These are phyloP conservation scores for Choloepus didactylus DNA, from an alignment of 2,797 vertebrate species.

Conservation along the genomic window DNA sequence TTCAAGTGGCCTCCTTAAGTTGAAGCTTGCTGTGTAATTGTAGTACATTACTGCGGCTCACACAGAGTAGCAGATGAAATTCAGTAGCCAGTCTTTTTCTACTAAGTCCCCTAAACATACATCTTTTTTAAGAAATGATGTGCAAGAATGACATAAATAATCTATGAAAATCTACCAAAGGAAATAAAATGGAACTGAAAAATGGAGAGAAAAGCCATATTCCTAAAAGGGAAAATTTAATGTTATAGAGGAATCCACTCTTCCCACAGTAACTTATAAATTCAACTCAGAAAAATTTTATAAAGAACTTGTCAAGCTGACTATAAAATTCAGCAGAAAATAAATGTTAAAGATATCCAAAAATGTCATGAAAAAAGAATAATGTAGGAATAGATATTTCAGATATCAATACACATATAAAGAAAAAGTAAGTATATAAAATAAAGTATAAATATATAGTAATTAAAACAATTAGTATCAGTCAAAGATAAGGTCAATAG, in stretches of 20 bases:
- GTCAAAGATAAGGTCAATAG: neutral
- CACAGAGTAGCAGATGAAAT: neutral
- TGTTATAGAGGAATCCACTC: neutral
- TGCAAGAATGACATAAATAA: neutral
- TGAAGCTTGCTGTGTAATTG: neutral
- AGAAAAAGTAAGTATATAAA: neutral
- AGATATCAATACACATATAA: neutral
- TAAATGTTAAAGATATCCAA: neutral
- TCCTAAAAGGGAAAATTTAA: neutral
- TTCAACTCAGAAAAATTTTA: neutral
- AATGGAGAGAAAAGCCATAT: neutral
- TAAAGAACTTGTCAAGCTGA: slow-evolving; percentile 17
- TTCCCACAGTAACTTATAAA: neutral
- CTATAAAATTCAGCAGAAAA: neutral
- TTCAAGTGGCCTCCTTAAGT: neutral
- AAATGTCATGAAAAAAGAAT: neutral
- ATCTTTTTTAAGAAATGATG: neutral
- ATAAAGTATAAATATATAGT: neutral
- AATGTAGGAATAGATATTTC: neutral
- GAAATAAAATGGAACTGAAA: neutral
- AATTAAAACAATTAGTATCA: neutral
- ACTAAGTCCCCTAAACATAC: neutral
- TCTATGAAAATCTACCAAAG: neutral
- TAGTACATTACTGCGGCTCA: neutral
- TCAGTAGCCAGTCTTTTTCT: neutral